Conservation (phyloP, 2,797 vertebrate genomes). For the Galaxias olidus region DNA sequence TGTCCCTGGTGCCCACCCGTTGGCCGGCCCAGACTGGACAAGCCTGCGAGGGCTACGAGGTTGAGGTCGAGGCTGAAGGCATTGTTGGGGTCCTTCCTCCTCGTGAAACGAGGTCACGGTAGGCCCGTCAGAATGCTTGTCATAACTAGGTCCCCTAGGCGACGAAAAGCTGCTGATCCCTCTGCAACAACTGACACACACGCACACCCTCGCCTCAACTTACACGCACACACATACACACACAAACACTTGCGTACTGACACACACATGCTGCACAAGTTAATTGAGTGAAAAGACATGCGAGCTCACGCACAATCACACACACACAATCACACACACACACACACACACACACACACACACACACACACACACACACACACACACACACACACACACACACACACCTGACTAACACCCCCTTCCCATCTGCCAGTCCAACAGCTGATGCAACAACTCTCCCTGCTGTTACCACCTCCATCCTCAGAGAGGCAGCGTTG, state of each 20-base stretch:
- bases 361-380: constrained; percentile 14
- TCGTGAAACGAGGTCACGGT: constrained; percentile 71
- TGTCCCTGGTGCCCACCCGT: constrained; percentile 56
- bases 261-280: not conserved
- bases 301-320: not conserved
- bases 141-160: constrained; percentile 46
- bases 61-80: constrained; percentile 4
- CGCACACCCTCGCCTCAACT: constrained; percentile 22
- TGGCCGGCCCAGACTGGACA: constrained; percentile 30
- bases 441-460: too few species aligned
- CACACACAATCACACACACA: too few species aligned
- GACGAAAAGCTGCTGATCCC: constrained; percentile 44
- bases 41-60: not conserved
- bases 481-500: too few species aligned
- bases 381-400: not conserved
- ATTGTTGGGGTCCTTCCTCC: constrained; percentile 44
- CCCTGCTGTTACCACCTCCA: too few species aligned
- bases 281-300: not conserved
- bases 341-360: not conserved
- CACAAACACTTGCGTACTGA: not conserved
- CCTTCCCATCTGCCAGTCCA: not conserved
- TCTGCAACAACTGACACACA: constrained; percentile 24
- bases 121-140: constrained; percentile 53
- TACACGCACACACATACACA: not conserved
- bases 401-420: not conserved